These are phyloP conservation scores for Leptinotarsa tumamoca DNA, from an alignment of 2,888 invertebrate species.

Conservation along the genomic window DNA sequence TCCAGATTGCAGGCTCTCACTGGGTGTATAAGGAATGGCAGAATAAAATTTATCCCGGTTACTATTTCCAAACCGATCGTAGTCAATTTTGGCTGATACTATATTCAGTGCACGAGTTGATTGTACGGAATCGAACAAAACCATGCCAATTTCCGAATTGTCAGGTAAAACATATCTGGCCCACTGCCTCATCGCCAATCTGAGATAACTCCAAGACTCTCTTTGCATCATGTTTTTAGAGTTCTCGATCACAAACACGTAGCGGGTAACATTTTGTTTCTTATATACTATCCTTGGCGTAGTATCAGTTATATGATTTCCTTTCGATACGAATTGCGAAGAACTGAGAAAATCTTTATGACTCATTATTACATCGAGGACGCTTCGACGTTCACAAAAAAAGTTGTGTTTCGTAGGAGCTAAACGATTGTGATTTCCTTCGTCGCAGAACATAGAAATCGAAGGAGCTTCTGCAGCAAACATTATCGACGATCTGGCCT, in stretches of 20 bases:
- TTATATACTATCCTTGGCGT: constrained; percentile 69
- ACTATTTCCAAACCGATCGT: constrained; percentile 50
- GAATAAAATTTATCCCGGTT: constrained; percentile 58
- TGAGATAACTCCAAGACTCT: constrained; percentile 73
- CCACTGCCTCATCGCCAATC: constrained; percentile 72
- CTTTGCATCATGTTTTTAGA: constrained; percentile 71
- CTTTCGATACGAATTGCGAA: constrained; percentile 51
- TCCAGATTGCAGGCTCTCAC: constrained; percentile 67
- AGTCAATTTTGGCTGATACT: constrained; percentile 59
- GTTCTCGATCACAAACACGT: constrained; percentile 72
- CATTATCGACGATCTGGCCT: constrained; percentile 69
- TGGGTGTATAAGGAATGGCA: constrained; percentile 68
- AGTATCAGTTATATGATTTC: constrained; percentile 64
- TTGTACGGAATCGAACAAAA: constrained; percentile 66
- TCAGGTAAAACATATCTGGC: constrained; percentile 69
- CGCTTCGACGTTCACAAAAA: constrained; percentile 72
- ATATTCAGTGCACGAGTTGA: constrained; percentile 62
- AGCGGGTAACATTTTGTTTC: constrained; percentile 69
- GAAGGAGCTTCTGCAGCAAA: constrained; percentile 68
- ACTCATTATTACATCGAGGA: constrained; percentile 71
- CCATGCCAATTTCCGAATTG: constrained; percentile 69
- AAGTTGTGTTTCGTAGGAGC: constrained; percentile 77
- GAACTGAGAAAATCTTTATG: constrained; percentile 68
- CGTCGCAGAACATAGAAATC: constrained; percentile 74
- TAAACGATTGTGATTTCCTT: constrained; percentile 71